Evolutionary conservation across 1,140 invertebrate genomes (phyloP), one percentile per base, ranked within the genome.

Genomic region (Eueides isabella): DNA sequence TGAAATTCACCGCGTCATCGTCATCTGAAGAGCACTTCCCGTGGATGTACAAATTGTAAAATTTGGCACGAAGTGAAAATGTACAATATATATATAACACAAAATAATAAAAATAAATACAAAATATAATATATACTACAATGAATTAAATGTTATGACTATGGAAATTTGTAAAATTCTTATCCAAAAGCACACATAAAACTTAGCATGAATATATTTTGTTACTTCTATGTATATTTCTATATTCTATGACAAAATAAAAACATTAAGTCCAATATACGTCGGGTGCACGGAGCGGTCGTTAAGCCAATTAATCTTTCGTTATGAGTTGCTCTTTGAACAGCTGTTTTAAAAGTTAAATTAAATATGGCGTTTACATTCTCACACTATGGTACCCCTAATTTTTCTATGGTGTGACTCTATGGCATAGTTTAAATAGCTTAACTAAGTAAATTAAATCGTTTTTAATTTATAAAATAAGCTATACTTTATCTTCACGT

Each of bases 221-320:
- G 1, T 19, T 26, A 2, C 12, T 9, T 55, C 48, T 14, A 55
- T 11, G 26, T 4, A 55, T 55, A 14, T 26, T 55, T 26, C 12
- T 4, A 55, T 74, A 66, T 70, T 82, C 78, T 83, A 64, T 76
- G 73, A 72, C 44, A 71, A 82, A 79, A 80, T 77, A 70, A 69
- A n/a, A 78, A 74, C 66, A 80, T 78, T 69, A 75, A 72, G 70
- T 74, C 69, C 41, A 77, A 82, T 77, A 75, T 71, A 78, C 71
- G 44, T 67, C 71, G 61, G 67, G 62, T 62, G 78, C 81, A 85
- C 86, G 87, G 74, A 78, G 72, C 74, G 76, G 62, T 87, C 84
- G 84, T 90, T 87, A 87, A 77, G 78, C 71, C 85, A 87, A 90
- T 90, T 88, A 86, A 85, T 83, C 69, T 77, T 79, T 71, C 68